Base-by-base conservation (phyloP, 1,140 invertebrate species). In the Cyclina sinensis region DNA sequence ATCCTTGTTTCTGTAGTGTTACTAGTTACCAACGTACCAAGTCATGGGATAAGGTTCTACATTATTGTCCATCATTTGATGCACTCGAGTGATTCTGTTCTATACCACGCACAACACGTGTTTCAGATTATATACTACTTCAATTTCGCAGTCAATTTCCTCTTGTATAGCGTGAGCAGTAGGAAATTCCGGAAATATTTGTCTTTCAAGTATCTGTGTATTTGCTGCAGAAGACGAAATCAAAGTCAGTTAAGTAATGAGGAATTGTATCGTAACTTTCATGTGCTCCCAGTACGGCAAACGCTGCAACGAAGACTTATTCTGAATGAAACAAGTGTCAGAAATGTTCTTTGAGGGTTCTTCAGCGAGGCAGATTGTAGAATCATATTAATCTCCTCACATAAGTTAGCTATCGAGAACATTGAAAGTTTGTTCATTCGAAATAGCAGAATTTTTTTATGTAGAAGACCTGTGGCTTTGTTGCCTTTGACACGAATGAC, bases 111-210 rank as follows among this genome's bases (percentile, higher is more conserved):
- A 4, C 89, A 90, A 39, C 97, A 97, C 68, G 95, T 96, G 82
- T 94, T 93, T 87, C 96, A 95, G 88, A 94, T 96, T 27, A 95
- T 97, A 18, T 98, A 97, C 95, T 96, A 98, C 91, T 97, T 97
- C 21, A 98, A 98, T 95, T 98, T 98, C 92, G 97, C 97, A 76
- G 97, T 98, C 70, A 98, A 98, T 96, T 98, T 98, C 94, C 96
- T 97, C n/a, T 96, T 98, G 27, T 98, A 98, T 95, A 74, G 91
- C 4, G 51, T 79, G 16, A 91, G 83, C 70, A 91, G 92, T 3
- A 68, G 89, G 35, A 92, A 83, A 37, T 93, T 93, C 82, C 83
- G 92, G 30, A 88, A 89, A 32, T 83, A 68, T 83, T 39, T 83
- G 24, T 57, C 21, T 12, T 80, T 48, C 46, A 30, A 27, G 39